Evolutionary conservation across 2,113 vertebrate genomes (phyloP), one percentile per base, ranked within the genome.

Genomic region (Siniperca chuatsi): DNA sequence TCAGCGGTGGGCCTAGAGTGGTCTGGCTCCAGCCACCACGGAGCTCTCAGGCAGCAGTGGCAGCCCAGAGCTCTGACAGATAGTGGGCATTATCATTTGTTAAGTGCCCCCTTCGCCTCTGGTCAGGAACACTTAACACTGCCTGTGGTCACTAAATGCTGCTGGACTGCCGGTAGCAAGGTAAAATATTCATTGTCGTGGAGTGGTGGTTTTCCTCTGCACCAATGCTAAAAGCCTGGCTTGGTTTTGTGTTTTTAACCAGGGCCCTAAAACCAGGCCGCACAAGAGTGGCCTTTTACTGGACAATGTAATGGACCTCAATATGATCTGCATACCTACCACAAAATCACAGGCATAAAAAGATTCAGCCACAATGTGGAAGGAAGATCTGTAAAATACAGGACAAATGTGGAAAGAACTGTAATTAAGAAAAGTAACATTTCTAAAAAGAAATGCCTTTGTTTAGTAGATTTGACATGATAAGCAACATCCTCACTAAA

Each of bases 41-140:
- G 87, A 90, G 92, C 94, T 95, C 93, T 94, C 84, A 94, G 87
- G 91, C 94, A 92, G 84, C 79, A 87, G 75, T 93, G 93, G 90
- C 90, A 88, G 83, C 91, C 88, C 87, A 55, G 74, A 92, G 89
- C 90, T 87, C 86, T 91, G 93, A 94, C 89, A 94, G 93, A 94
- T 94, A 93, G 93, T 91, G 94, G 95, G 95, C 95, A 96, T 95
- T 93, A 95, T 94, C 92, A 94, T 95, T 96, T 96, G 96, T 96
- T 96, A 96, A 96, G 96, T 96, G 95, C 94, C 94, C 93, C 90
- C 90, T 94, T 92, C 64, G 93, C 92, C 94, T 94, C 93, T 95
- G 95, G 95, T 93, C 95, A 96, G 93, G 90, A 96, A 95, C 95
- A 96, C 95, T 96, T 96, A 96, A 96, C 95, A 93, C 89, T 89